phyloP scores from a whole-genome alignment of 2,113 vertebrate species.

The Peromyscus polionotus region DNA sequence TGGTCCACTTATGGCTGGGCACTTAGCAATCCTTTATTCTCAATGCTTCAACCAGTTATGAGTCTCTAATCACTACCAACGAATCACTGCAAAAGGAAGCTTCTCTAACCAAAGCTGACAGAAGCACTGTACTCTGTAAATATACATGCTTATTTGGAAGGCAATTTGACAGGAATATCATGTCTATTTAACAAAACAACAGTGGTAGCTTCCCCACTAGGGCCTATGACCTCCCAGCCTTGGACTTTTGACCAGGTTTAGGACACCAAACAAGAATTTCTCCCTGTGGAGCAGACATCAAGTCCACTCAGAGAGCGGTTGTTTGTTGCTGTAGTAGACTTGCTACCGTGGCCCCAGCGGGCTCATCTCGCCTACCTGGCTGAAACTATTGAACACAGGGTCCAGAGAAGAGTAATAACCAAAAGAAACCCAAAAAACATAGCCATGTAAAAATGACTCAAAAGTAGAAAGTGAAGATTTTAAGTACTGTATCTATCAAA shows the following conservation, averaged over 20 bases:
- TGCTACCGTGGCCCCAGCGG: not conserved
- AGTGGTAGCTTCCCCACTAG: too few species aligned
- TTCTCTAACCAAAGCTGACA: not conserved
- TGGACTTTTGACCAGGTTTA: not conserved
- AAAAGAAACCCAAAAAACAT: not conserved
- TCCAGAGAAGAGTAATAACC: not conserved
- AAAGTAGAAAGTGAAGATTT: constrained; percentile 46
- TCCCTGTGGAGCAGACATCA: not conserved
- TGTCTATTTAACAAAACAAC: not conserved
- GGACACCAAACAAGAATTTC: not conserved
- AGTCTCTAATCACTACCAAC: not conserved
- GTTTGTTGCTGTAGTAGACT: too few species aligned
- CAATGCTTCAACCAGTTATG: not conserved
- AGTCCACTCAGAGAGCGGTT: not conserved
- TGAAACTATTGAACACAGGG: not conserved
- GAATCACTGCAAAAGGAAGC: not conserved
- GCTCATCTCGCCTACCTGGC: not conserved
- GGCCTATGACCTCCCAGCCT: not conserved
- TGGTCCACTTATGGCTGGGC: not conserved
- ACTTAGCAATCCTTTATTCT: not conserved
- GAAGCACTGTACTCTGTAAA: not conserved
- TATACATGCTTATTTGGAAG: not conserved
- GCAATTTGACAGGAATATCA: not conserved
- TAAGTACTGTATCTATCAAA: constrained; percentile 5
- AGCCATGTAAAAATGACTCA: constrained; percentile 59